Evolutionary conservation across 2,113 vertebrate genomes (phyloP).

Genomic region (Mohoua ochrocephala): DNA sequence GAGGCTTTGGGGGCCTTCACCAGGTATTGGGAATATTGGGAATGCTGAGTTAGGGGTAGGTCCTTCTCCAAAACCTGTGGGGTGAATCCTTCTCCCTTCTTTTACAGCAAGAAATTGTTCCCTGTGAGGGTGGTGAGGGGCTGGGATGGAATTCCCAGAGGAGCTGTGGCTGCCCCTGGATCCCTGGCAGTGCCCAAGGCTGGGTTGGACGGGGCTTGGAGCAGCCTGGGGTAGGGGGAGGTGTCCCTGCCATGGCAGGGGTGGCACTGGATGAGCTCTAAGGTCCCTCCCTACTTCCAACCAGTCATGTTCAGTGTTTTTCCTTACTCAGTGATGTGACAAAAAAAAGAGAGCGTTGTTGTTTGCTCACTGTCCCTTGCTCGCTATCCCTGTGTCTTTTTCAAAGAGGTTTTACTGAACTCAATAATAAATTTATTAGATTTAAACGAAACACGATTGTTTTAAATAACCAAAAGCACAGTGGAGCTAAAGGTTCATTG

Average conservation of each 20-base stretch:
- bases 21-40: neutral
- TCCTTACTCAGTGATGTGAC: neutral
- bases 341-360: neutral
- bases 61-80: neutral
- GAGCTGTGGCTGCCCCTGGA: neutral
- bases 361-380: neutral
- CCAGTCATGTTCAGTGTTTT: neutral
- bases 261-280: neutral
- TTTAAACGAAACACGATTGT: neutral
- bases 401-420: neutral
- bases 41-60: neutral
- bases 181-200: neutral
- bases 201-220: neutral
- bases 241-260: neutral
- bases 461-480: neutral
- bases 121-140: neutral
- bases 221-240: neutral
- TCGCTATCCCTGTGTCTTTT: neutral
- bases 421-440: neutral
- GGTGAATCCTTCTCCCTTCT: neutral
- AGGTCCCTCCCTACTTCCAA: neutral
- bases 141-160: neutral
- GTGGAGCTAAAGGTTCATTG: neutral
- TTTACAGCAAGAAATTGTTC: neutral
- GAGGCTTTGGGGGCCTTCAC: neutral